Conservation (phyloP, 1,140 invertebrate species). For the Parasteatoda tepidariorum region DNA sequence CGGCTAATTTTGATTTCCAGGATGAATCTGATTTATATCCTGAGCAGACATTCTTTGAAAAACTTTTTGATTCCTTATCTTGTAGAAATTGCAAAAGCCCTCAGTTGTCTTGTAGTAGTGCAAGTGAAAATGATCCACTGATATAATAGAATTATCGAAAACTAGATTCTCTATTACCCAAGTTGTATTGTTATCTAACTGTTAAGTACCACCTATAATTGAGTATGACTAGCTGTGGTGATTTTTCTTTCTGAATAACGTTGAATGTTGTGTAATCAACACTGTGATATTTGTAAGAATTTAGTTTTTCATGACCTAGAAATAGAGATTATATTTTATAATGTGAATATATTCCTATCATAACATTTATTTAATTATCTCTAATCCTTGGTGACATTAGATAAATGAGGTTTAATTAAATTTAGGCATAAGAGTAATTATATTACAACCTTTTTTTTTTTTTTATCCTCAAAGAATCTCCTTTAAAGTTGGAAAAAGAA, state of each 20-base stretch:
- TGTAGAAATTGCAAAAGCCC: constrained; percentile 13
- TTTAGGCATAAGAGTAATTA: too few relatives aligned
- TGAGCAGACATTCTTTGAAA: constrained; percentile 55
- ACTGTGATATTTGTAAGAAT: background rate
- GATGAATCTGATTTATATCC: constrained; percentile 45
- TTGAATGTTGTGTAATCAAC: background rate
- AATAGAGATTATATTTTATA: background rate
- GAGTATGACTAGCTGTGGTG: too few relatives aligned
- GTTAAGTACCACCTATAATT: too few relatives aligned
- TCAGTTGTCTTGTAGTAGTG: constrained; percentile 9
- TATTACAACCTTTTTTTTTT: too few relatives aligned
- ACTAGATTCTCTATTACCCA: background rate
- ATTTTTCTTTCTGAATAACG: background rate
- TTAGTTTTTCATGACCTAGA: background rate
- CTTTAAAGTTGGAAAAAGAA: too few relatives aligned
- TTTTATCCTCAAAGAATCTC: too few relatives aligned
- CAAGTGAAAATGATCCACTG: constrained; percentile 36
- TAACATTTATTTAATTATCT: too few relatives aligned
- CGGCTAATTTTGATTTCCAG: constrained; percentile 61
- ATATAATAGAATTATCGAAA: background rate
- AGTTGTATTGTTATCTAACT: background rate
- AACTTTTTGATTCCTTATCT: constrained; percentile 46
- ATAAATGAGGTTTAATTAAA: too few relatives aligned
- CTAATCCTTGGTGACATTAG: too few relatives aligned
- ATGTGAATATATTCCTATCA: too few relatives aligned